A percentile compares a stretch with the other conserved stretches of the same genome.
Evolutionary conservation across 1,140 invertebrate species (phyloP).

Genomic region (Whitmania pigra): DNA sequence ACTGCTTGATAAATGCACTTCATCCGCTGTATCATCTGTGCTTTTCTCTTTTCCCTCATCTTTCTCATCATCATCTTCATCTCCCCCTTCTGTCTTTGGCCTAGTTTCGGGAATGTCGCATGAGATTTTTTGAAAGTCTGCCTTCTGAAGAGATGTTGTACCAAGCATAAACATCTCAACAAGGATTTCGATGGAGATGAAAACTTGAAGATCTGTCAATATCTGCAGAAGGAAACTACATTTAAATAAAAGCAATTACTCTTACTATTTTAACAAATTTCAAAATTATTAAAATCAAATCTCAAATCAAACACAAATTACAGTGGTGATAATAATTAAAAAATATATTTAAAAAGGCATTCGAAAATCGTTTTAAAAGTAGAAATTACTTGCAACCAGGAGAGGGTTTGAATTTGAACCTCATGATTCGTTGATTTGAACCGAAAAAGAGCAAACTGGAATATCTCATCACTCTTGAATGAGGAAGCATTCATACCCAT

Average conservation of each 20-base stretch:
- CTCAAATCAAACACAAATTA: too few relatives aligned
- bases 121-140: background rate
- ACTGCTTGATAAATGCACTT: background rate
- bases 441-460: slow-evolving; percentile 76
- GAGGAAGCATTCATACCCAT: slow-evolving; percentile 85
- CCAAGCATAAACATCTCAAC: slow-evolving; percentile 37
- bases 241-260: background rate
- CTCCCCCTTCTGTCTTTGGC: background rate
- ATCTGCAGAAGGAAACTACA: slow-evolving; percentile 31
- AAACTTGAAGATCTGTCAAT: slow-evolving; percentile 37
- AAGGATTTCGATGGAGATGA: slow-evolving; percentile 37
- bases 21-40: background rate
- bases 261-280: background rate
- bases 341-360: slow-evolving; percentile 6
- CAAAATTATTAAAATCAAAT: too few relatives aligned
- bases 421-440: slow-evolving; percentile 70
- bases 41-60: background rate
- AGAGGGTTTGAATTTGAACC: slow-evolving; percentile 80
- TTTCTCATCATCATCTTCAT: background rate
- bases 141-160: slow-evolving; percentile 6
- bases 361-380: background rate
- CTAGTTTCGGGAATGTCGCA: background rate
- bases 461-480: slow-evolving; percentile 83
- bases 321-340: background rate
- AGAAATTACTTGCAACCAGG: slow-evolving; percentile 72